Percentiles rank a stretch among this genome's conserved stretches.
These are phyloP conservation scores for Drosophila sp. DNA, from an alignment of 1,140 invertebrate species.

Conservation along the genomic window DNA sequence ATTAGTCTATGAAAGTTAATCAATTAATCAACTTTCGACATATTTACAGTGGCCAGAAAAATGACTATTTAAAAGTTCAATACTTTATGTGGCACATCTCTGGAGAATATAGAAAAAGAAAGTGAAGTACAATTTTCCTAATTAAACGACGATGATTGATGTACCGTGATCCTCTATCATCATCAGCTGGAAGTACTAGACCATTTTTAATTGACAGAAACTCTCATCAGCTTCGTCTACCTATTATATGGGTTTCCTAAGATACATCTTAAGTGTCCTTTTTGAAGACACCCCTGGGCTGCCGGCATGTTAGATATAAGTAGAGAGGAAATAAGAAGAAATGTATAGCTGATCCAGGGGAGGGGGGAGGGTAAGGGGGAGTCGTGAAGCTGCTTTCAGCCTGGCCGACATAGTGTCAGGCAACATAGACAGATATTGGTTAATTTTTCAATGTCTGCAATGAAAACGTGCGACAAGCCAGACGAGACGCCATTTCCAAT, in stretches of 20 bases:
- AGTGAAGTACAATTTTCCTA: no score
- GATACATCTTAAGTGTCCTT: conserved; percentile 4
- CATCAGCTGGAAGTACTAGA: conserved; percentile 1
- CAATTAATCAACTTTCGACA: no score
- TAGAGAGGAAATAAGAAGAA: neutral
- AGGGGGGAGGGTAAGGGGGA: no score
- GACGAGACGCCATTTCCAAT: conserved; percentile 35
- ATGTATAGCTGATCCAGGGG: conserved; percentile 4
- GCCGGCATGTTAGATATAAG: neutral
- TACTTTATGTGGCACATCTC: no score
- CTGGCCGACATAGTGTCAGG: conserved; percentile 51
- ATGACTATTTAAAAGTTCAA: no score
- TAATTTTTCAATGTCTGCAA: conserved; percentile 79
- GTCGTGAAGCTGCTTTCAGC: no score
- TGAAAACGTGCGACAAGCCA: conserved; percentile 65
- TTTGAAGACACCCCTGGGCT: conserved; percentile 13
- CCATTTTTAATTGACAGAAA: conserved; percentile 1
- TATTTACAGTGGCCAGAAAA: no score
- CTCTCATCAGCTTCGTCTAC: conserved; percentile 8
- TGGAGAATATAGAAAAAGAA: no score
- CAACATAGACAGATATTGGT: conserved; percentile 76
- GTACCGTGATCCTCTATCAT: neutral
- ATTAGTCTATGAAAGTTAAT: no score
- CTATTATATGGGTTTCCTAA: conserved; percentile 7
- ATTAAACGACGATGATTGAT: conserved; percentile 31